Conservation (phyloP, 35 echinoderm and acorn worm species). For the Diadema setosum region DNA sequence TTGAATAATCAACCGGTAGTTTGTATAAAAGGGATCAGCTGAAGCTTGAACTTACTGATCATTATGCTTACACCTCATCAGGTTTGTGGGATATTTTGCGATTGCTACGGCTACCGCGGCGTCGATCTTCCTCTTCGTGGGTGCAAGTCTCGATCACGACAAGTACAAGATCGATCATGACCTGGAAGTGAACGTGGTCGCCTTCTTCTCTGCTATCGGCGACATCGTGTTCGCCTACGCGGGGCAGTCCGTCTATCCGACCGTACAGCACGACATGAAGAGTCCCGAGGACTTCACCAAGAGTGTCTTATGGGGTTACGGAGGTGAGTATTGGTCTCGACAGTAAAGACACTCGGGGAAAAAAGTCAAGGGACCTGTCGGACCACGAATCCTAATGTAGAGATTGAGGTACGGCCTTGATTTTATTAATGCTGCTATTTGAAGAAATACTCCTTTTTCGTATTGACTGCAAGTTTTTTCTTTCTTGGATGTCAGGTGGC, state of each 20-base stretch:
- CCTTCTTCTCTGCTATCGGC: neutral
- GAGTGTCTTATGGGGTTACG: neutral
- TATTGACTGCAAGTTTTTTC: too few relatives aligned
- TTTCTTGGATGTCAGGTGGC: too few relatives aligned
- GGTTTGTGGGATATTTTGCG: neutral
- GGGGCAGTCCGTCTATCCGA: constrained; percentile 13
- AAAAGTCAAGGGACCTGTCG: too few relatives aligned
- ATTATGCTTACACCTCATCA: neutral
- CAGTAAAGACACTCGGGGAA: too few relatives aligned
- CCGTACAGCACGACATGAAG: constrained; percentile 36
- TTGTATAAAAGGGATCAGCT: too few relatives aligned
- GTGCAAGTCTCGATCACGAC: neutral
- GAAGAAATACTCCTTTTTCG: too few relatives aligned
- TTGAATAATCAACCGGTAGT: too few relatives aligned
- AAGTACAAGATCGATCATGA: neutral
- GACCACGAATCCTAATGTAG: too few relatives aligned
- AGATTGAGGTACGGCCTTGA: too few relatives aligned
- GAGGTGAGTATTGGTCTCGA: too few relatives aligned
- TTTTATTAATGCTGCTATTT: too few relatives aligned
- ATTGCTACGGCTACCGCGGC: neutral
- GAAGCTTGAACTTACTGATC: too few relatives aligned
- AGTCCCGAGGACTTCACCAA: constrained; percentile 7
- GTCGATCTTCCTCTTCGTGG: neutral
- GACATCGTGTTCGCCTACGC: neutral
- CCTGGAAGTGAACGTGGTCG: neutral